A percentile compares a stretch with the other conserved stretches of the same genome.
Evolutionary conservation across 2,113 vertebrate genomes (phyloP).

Genomic region (Dryoscopus gambensis): DNA sequence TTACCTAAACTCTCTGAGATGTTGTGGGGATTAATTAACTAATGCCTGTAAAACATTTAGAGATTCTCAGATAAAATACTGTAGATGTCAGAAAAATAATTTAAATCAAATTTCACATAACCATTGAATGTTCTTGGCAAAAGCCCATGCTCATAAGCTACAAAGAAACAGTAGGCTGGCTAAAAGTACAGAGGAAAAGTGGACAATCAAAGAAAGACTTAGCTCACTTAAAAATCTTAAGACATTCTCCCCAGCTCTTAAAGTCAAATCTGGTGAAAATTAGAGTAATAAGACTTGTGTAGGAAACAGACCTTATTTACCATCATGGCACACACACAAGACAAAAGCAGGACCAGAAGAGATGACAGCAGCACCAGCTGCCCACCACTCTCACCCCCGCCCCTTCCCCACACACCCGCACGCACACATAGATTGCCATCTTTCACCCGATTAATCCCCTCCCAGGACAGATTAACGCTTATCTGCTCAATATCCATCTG

Average conservation of each 20-base stretch:
- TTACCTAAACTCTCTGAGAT: not conserved
- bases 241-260: not conserved
- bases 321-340: not conserved
- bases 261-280: slow-evolving; percentile 18
- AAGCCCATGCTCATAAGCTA: not conserved
- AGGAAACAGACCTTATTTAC: not conserved
- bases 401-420: not conserved
- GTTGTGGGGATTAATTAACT: slow-evolving; percentile 7
- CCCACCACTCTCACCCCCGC: slow-evolving; percentile 26
- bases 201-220: not conserved
- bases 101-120: not conserved
- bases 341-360: slow-evolving; percentile 45
- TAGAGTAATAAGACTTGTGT: not conserved
- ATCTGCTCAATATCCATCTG: slow-evolving; percentile 77
- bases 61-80: not conserved
- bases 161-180: not conserved
- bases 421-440: slow-evolving; percentile 54
- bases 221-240: not conserved
- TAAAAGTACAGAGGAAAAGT: not conserved
- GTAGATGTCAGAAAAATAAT: not conserved
- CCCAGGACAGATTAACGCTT: slow-evolving; percentile 73
- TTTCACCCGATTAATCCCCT: slow-evolving; percentile 74
- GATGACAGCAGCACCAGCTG: slow-evolving; percentile 64
- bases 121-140: not conserved
- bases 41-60: not conserved